phyloP scores from a whole-genome alignment of 2,113 vertebrate species.

The Myanophis thanlyinensis region DNA sequence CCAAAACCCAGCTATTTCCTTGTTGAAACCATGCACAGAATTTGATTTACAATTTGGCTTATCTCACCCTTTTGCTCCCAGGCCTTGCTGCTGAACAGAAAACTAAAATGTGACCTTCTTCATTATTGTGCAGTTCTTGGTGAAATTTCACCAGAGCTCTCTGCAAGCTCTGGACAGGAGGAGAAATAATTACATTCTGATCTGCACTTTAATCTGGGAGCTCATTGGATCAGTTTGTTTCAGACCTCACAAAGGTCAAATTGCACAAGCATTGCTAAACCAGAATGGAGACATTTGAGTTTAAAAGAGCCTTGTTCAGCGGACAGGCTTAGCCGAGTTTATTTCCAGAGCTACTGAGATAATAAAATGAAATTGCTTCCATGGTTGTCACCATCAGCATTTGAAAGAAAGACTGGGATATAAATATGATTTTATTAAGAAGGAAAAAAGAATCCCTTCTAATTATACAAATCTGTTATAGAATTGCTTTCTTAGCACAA shows the following conservation, averaged over 20 bases:
- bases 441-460: background rate
- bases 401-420: background rate
- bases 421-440: background rate
- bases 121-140: background rate
- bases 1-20: background rate
- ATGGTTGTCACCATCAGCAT: background rate
- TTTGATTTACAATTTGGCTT: background rate
- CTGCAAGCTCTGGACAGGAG: background rate
- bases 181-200: background rate
- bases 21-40: background rate
- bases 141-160: background rate
- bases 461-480: background rate
- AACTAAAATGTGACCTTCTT: background rate
- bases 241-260: background rate
- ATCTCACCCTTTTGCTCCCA: background rate
- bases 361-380: background rate
- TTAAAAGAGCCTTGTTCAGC: background rate
- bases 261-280: background rate
- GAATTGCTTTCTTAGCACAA: background rate
- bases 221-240: background rate
- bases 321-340: background rate
- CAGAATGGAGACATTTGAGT: background rate
- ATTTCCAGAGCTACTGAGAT: background rate
- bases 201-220: background rate
- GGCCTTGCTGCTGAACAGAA: background rate